A percentile compares a stretch with the other conserved stretches of the same genome.
Conservation (phyloP, 2,888 invertebrate genomes). For the Minunthozetes semirufus region DNA sequence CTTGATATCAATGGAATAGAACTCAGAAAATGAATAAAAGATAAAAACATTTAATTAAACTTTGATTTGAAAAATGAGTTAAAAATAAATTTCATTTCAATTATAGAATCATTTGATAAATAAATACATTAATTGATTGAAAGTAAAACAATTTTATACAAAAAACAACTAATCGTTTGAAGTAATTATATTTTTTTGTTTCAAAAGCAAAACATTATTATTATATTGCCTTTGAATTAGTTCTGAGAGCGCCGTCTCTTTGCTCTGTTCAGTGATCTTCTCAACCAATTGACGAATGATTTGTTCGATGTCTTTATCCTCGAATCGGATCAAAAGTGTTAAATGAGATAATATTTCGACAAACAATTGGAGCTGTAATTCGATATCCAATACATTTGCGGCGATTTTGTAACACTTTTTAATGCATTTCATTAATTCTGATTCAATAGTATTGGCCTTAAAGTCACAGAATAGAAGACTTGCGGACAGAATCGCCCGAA, state of each 20-base stretch:
- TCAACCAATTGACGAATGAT: constrained; percentile 6
- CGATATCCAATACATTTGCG: constrained; percentile 93
- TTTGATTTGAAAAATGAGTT: too few species aligned
- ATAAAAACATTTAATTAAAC: too few species aligned
- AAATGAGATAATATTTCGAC: constrained; percentile 86
- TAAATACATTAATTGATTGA: too few species aligned
- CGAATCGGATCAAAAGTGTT: constrained; percentile 32
- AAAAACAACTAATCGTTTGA: background rate
- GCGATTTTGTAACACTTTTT: constrained; percentile 92
- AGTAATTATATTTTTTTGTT: background rate
- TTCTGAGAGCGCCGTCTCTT: constrained; percentile 33
- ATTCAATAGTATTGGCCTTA: constrained; percentile 23
- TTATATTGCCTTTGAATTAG: constrained; percentile 31
- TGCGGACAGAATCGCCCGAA: constrained; percentile 56
- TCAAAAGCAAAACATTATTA: constrained; percentile 20
- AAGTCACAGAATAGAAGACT: constrained; percentile 32
- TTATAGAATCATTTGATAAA: too few species aligned
- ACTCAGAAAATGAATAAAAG: too few species aligned
- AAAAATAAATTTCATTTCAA: too few species aligned
- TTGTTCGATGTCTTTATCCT: constrained; percentile 31
- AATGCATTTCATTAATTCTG: constrained; percentile 60
- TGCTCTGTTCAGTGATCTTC: constrained; percentile 35
- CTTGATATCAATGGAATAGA: too few species aligned
- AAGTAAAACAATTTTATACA: too few species aligned
- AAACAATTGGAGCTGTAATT: constrained; percentile 90